phyloP scores from a whole-genome alignment of 2,113 vertebrate genomes.

The Laticauda colubrina region DNA sequence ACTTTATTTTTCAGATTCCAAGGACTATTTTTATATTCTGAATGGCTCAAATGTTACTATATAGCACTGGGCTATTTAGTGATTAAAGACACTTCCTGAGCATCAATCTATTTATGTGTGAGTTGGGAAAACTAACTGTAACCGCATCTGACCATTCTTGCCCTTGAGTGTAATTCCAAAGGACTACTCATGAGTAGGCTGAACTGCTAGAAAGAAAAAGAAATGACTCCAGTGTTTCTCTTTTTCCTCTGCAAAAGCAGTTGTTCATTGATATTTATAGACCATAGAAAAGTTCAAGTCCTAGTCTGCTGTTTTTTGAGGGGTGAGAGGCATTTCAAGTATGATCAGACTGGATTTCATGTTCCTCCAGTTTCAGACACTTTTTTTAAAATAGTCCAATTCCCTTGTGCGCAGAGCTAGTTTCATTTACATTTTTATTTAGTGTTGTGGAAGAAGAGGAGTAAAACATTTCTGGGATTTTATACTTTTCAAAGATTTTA shows the following conservation, averaged over 20 bases:
- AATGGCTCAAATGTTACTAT: slow-evolving; percentile 4
- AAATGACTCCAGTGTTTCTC: neutral
- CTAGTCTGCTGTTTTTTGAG: neutral
- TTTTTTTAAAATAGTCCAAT: slow-evolving; percentile 62
- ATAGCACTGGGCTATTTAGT: neutral
- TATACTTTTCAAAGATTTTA: neutral
- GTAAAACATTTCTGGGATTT: slow-evolving; percentile 24
- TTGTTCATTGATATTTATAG: neutral
- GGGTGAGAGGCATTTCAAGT: slow-evolving; percentile 54
- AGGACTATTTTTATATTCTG: slow-evolving; percentile 3
- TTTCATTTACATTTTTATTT: neutral
- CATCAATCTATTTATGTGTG: neutral
- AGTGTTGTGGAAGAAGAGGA: neutral
- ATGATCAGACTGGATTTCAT: slow-evolving; percentile 60
- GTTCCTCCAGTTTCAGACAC: slow-evolving; percentile 53
- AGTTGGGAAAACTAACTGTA: neutral
- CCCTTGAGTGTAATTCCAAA: neutral
- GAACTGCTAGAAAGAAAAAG: neutral
- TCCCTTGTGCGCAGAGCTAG: neutral
- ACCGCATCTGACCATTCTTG: neutral
- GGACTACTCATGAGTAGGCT: neutral
- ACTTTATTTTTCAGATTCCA: neutral
- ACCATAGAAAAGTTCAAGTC: slow-evolving; percentile 6
- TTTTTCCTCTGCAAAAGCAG: neutral
- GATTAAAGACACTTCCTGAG: neutral